A percentile compares a stretch with the other conserved stretches of the same genome.
These are phyloP conservation scores for Acanthurus tractus DNA, from an alignment of 2,797 vertebrate genomes.

Conservation along the genomic window DNA sequence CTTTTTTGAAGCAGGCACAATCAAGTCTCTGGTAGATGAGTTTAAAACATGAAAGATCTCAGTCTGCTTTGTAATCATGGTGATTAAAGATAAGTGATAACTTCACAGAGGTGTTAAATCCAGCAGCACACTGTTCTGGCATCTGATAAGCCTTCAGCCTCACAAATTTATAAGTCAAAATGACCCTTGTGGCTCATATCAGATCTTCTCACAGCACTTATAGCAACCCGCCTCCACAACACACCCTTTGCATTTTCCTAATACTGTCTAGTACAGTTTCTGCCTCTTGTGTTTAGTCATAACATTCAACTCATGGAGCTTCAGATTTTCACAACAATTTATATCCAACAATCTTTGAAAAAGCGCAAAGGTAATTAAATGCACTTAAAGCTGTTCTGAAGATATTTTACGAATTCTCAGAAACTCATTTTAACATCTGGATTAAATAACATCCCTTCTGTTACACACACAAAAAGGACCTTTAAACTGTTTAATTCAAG, in stretches of 20 bases:
- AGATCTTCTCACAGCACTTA: not conserved
- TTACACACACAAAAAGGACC: not conserved
- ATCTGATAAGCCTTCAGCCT: not conserved
- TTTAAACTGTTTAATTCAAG: not conserved
- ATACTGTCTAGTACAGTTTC: too few relatives aligned
- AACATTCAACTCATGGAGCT: too few relatives aligned
- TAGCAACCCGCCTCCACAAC: not conserved
- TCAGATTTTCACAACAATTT: too few relatives aligned
- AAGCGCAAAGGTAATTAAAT: too few relatives aligned
- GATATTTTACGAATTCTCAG: too few relatives aligned
- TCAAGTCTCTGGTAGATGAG: too few relatives aligned
- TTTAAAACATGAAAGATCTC: not conserved
- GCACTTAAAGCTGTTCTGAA: too few relatives aligned
- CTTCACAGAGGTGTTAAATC: not conserved
- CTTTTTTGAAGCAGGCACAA: too few relatives aligned
- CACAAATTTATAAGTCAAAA: not conserved
- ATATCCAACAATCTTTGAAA: too few relatives aligned
- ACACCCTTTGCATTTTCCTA: too few relatives aligned
- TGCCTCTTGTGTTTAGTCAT: too few relatives aligned
- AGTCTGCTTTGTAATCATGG: not conserved
- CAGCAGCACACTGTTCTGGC: not conserved
- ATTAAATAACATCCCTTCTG: not conserved
- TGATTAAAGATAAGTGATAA: not conserved
- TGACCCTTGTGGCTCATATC: not conserved
- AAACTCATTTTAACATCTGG: too few relatives aligned